Conservation (phyloP, 2,888 invertebrate species). For the Bruchidius siliquastri region DNA sequence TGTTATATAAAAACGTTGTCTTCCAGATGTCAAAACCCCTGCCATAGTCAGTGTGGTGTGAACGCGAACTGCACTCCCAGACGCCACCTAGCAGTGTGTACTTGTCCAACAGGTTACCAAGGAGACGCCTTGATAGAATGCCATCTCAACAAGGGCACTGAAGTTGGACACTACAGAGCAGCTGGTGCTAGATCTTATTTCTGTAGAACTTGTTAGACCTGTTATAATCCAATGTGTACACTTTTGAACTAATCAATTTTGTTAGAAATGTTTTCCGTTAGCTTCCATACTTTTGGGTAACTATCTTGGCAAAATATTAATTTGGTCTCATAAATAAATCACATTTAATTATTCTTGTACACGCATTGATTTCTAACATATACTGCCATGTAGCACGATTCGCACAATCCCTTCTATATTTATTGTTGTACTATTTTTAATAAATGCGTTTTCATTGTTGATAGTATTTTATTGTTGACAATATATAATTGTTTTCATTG, state of each 20-base stretch:
- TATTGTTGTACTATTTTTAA: not conserved
- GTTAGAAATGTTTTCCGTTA: too few relatives aligned
- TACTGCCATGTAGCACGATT: not conserved
- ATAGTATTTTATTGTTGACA: not conserved
- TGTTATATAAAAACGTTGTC: not conserved
- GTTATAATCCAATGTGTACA: not conserved
- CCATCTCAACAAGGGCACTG: not conserved
- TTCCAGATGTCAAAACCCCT: conserved; percentile 58
- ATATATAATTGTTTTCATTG: too few relatives aligned
- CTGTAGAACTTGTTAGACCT: not conserved
- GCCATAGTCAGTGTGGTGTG: conserved; percentile 72
- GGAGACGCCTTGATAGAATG: conserved; percentile 57
- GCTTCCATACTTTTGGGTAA: too few relatives aligned
- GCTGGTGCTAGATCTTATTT: not conserved
- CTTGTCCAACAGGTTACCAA: conserved; percentile 65
- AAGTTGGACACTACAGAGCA: not conserved
- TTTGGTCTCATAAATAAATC: too few relatives aligned
- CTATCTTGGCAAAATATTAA: too few relatives aligned
- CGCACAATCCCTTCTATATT: not conserved
- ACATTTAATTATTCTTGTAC: too few relatives aligned
- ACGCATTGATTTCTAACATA: too few relatives aligned
- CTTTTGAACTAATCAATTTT: not conserved
- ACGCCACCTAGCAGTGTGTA: conserved; percentile 76
- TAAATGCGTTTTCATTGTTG: not conserved
- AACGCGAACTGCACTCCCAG: conserved; percentile 72